Conservation (phyloP, 2,113 vertebrate species). For the Cephalopterus ornatus region DNA sequence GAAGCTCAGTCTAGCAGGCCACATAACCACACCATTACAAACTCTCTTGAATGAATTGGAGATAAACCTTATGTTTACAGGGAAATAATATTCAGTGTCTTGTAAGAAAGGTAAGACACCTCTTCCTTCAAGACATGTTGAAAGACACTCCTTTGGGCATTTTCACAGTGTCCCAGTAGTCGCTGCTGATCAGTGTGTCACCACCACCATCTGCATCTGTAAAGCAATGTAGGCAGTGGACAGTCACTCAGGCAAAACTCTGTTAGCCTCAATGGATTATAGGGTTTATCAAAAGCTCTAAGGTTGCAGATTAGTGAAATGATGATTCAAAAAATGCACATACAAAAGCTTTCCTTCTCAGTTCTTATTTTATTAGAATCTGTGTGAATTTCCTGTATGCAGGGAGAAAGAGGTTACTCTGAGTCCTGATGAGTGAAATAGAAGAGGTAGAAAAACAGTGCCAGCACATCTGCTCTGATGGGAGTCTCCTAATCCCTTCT, state of each 20-base stretch:
- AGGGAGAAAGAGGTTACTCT: background rate
- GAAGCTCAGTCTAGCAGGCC: background rate
- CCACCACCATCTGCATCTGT: background rate
- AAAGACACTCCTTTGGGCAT: background rate
- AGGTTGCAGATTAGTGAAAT: background rate
- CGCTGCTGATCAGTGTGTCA: background rate
- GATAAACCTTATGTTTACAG: background rate
- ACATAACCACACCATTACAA: background rate
- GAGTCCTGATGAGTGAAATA: background rate
- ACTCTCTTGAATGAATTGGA: background rate
- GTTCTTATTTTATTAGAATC: background rate
- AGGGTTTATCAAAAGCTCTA: background rate
- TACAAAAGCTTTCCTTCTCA: background rate
- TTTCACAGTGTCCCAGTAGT: background rate
- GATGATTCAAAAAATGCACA: background rate
- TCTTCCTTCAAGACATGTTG: background rate
- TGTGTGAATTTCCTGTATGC: background rate
- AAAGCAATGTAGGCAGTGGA: background rate
- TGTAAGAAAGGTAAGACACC: background rate
- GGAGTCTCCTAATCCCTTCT: background rate
- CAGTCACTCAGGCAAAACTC: background rate
- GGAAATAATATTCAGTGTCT: background rate
- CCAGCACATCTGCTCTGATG: background rate
- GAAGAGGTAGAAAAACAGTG: background rate
- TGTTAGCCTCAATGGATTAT: background rate